Conservation (phyloP, 2,888 invertebrate genomes). For the Drosophila tripunctata region DNA sequence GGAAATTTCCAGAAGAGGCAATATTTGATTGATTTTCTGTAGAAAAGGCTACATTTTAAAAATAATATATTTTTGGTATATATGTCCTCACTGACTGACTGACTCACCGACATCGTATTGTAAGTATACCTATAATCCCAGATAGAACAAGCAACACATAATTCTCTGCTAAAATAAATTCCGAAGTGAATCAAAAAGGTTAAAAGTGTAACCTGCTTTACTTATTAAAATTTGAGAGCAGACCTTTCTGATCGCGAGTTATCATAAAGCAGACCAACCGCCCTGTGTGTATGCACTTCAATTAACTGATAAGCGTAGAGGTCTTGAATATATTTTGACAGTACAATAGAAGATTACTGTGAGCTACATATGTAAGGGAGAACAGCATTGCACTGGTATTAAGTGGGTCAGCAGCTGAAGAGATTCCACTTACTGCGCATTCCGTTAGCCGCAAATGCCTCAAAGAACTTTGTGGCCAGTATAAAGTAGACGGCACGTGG, state of each 20-base stretch:
- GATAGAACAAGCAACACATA: too few species aligned
- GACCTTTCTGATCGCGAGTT: conserved; percentile 17
- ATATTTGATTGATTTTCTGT: too few species aligned
- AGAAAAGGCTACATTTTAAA: too few species aligned
- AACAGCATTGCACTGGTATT: conserved; percentile 13
- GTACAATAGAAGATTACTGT: conserved; percentile 58
- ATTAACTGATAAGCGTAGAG: conserved; percentile 52
- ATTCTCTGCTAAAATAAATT: too few species aligned
- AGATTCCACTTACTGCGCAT: conserved; percentile 82
- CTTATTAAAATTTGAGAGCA: conserved; percentile 16
- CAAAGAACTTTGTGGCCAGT: conserved; percentile 82
- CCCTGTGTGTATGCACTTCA: conserved; percentile 30
- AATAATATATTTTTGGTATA: too few species aligned
- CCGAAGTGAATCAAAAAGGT: too few species aligned
- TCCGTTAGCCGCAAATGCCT: conserved; percentile 84
- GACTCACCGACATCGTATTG: too few species aligned
- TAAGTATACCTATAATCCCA: too few species aligned
- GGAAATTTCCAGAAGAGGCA: too few species aligned
- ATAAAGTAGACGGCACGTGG: conserved; percentile 83
- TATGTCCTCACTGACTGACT: too few species aligned
- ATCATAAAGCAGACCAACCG: conserved; percentile 41
- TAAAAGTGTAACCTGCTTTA: not conserved
- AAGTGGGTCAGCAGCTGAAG: conserved; percentile 18
- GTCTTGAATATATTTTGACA: conserved; percentile 41
- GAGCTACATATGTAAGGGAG: conserved; percentile 15